Evolutionary conservation across 2,797 vertebrate species (phyloP), one percentile per base, ranked within the genome.

Genomic region (Spinibarbus caldwelli): DNA sequence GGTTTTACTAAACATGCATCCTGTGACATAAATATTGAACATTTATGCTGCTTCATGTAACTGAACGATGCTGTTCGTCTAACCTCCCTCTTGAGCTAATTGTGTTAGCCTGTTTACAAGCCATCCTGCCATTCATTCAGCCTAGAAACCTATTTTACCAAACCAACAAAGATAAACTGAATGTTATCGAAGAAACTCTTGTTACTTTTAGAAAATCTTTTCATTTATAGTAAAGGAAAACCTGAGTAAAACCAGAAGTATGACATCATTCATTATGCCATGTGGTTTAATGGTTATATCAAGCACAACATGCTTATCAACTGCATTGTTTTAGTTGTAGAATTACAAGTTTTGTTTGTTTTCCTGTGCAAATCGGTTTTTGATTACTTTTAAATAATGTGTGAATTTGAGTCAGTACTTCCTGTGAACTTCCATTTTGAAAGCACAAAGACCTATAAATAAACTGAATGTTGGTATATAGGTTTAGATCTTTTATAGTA

Each of bases 81-180:
- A 75, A 67, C 82, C 62, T 80, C 43, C 26, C 19, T 77, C 21
- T 66, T 21, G 5, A 81, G 89, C 89, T 88, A 88, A 87, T 31
- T 34, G 36, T 71, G 5, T 82, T 88, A 86, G 84, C 87, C 75
- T 83, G 52, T 41, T 72, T 54, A 77, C 59, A 34, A 12, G 73
- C 17, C 47, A 49, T 66, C 26, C 29, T 66, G 15, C 2, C 75
- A 85, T 71, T 85, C 83, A 70, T 79, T 78, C 38, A 59, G 76
- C 29, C 8, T 62, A 47, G 38, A 70, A 49, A 59, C 5, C 19
- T 62, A 21, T 59, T 31, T 62, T 29, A 23, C 26, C 57, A 19
- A 57, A 36, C 49, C 2, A 21, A 64, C 4, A 64, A 47, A 43
- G 15, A 49, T 29, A 17, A 43, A 47, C 38, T 29, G 23, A 23